Base-by-base conservation (phyloP, 2,113 vertebrate genomes). In the Paramisgurnus dabryanus region DNA sequence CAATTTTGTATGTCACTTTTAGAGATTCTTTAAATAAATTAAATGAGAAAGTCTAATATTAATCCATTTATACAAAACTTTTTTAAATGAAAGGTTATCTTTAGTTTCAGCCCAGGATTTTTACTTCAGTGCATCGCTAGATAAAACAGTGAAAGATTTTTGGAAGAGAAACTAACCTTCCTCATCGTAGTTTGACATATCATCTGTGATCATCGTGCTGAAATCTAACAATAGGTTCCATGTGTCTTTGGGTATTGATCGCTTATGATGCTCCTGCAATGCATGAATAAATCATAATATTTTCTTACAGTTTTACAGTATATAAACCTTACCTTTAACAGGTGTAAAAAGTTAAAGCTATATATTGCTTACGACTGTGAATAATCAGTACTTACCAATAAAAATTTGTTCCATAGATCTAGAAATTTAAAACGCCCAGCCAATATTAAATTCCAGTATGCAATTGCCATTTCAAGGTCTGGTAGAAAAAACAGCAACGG, bases 391-490 rank as follows among this genome's bases (percentile, higher is more conserved):
- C 95, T 96, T 92, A 98, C 95, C 93, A 96, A 87, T 90, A 97
- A 94, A 94, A 96, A 97, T 81, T 88, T 95, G 92, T 97, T 98
- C 96, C 97, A 97, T 78, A 98, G 93, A 84, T 96, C 95, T 90
- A 98, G 89, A 91, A 97, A 98, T 89, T 96, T 97, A 92, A 98
- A 98, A 86, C 94, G 95, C 93, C 96, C 95, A 49, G 94, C 93
- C 85, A 98, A 91, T 72, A 97, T 95, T 95, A 98, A 94, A 93
- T 96, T 98, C 96, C 96, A 98, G 86, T 96, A 97, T 7, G 95
- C 96, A 85, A 98, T 95, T 4, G 96, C 97, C 96, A 98, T 97
- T 93, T 98, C 96, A 91, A 98, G 92, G 92, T 98, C 97, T 98
- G 90, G 47, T 47, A 87, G 12, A 84, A 76, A 34, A 34, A 34